A percentile compares a stretch with the other conserved stretches of the same genome.
Conservation (phyloP, 2,113 vertebrate genomes). For the Callaeas wilsoni region DNA sequence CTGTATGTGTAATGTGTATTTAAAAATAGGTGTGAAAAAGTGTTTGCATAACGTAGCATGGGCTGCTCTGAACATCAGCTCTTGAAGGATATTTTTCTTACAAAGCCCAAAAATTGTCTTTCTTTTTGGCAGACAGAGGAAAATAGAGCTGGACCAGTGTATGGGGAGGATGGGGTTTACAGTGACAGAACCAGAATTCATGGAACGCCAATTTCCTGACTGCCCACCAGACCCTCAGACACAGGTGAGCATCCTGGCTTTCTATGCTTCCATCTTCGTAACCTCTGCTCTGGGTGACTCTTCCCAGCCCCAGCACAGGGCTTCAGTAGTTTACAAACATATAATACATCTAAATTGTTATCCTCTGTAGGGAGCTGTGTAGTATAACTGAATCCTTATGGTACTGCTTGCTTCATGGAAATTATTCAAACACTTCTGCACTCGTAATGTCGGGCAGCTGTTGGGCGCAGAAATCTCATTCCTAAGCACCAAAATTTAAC, state of each 20-base stretch:
- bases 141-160: not conserved
- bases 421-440: not conserved
- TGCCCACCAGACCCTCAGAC: not conserved
- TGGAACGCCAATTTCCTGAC: fast-evolving
- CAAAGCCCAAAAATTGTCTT: not conserved
- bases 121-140: not conserved
- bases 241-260: not conserved
- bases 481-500: not conserved
- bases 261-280: not conserved
- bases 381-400: not conserved
- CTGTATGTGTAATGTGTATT: not conserved
- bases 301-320: not conserved
- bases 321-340: not conserved
- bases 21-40: not conserved
- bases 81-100: not conserved
- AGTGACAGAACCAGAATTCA: not conserved
- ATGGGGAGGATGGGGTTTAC: not conserved
- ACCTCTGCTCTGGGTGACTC: not conserved
- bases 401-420: not conserved
- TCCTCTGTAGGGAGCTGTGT: not conserved
- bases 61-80: not conserved
- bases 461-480: not conserved
- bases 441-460: not conserved
- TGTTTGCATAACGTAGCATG: fast-evolving
- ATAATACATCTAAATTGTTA: not conserved